These are phyloP conservation scores for Escarpia spicata DNA, from an alignment of 2,888 invertebrate species.

Conservation along the genomic window DNA sequence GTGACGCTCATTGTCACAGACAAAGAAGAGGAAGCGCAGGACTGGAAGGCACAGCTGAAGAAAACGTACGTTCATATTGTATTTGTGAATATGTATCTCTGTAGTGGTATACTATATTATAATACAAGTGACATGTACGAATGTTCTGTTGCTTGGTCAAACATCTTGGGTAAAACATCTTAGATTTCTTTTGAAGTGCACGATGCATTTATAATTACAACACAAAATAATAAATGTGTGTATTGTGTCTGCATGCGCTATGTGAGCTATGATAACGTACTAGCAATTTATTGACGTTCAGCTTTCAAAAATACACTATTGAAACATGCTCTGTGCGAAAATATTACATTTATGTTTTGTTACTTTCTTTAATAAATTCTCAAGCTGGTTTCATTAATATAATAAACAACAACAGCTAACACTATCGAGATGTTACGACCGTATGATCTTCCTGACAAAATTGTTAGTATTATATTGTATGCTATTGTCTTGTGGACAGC, in stretches of 20 bases:
- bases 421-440: background rate
- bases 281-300: no score
- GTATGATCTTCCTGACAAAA: background rate
- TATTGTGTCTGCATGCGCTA: no score
- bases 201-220: background rate
- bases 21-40: slow-evolving; percentile 61
- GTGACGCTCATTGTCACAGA: slow-evolving; percentile 64
- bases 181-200: no score
- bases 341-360: no score
- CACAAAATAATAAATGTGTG: background rate
- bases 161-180: background rate
- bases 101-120: background rate
- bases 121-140: background rate
- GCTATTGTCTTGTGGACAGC: slow-evolving; percentile 19
- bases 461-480: background rate
- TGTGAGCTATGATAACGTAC: no score
- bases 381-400: no score
- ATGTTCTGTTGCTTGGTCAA: background rate
- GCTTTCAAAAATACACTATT: no score
- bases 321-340: no score
- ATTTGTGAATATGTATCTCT: background rate
- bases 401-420: background rate
- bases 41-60: slow-evolving; percentile 62
- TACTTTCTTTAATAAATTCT: no score
- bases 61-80: slow-evolving; percentile 52